phyloP scores from a whole-genome alignment of 2,888 invertebrate genomes.

The Ophion slaviceki region DNA sequence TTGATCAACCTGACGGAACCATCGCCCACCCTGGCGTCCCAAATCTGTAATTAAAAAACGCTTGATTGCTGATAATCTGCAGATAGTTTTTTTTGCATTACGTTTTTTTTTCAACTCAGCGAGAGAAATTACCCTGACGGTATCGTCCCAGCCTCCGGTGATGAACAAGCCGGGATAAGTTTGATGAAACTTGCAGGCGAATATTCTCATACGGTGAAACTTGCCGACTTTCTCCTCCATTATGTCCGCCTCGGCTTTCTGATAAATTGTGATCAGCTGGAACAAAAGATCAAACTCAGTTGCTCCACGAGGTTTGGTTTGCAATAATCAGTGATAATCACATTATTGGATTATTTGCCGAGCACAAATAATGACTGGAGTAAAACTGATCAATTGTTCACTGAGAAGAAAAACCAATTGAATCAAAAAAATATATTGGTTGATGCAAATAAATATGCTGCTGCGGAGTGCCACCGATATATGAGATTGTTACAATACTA shows the following conservation, averaged over 20 bases:
- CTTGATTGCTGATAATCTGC: slow-evolving; percentile 52
- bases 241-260: slow-evolving; percentile 70
- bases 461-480: no score
- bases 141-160: slow-evolving; percentile 86
- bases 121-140: slow-evolving; percentile 84
- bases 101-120: background rate
- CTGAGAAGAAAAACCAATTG: no score
- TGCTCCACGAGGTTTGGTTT: no score
- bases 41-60: slow-evolving; percentile 83
- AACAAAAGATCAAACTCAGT: background rate
- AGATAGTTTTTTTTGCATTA: background rate
- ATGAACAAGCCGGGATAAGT: slow-evolving; percentile 83
- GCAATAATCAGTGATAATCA: no score
- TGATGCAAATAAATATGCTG: no score
- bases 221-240: slow-evolving; percentile 70
- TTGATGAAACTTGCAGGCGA: slow-evolving; percentile 84
- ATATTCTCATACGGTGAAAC: slow-evolving; percentile 79
- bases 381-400: background rate
- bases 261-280: slow-evolving; percentile 71
- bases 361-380: no score
- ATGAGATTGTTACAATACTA: no score
- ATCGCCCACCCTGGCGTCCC: slow-evolving; percentile 85
- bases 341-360: no score
- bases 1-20: slow-evolving; percentile 85
- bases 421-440: no score